Conservation (phyloP, 2,113 vertebrate species). For the Myrmecophaga tridactyla region DNA sequence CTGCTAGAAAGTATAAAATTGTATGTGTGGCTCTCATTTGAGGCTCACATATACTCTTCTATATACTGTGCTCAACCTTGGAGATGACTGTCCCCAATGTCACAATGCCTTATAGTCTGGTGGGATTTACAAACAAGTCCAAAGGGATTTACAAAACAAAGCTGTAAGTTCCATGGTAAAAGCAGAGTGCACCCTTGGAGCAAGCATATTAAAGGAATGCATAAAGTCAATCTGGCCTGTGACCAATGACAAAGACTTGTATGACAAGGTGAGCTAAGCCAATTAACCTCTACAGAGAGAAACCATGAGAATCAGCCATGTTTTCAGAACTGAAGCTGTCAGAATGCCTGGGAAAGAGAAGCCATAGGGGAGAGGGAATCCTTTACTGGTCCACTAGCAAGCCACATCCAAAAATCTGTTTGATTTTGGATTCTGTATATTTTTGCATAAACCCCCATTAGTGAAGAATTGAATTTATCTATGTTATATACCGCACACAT, state of each 20-base stretch:
- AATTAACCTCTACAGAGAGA: neutral
- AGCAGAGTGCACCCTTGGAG: neutral
- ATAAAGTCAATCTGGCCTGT: neutral
- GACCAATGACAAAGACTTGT: neutral
- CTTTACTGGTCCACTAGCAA: neutral
- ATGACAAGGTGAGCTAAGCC: neutral
- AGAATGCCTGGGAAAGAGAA: too few species aligned
- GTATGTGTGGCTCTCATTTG: neutral
- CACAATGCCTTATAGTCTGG: neutral
- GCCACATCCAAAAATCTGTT: neutral
- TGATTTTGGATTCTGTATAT: neutral
- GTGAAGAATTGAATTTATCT: neutral
- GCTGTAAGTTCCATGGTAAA: neutral
- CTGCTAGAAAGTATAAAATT: neutral
- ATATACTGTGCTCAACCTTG: neutral
- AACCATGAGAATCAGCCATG: neutral
- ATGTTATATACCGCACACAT: neutral
- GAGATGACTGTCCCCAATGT: neutral
- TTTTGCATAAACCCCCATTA: neutral
- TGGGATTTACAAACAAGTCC: neutral
- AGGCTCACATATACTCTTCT: neutral
- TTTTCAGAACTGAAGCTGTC: too few species aligned
- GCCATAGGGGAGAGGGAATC: neutral
- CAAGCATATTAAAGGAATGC: neutral
- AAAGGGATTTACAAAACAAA: neutral